These are phyloP conservation scores for Pelobates fuscus DNA, from an alignment of 2,113 vertebrate genomes.

Conservation along the genomic window DNA sequence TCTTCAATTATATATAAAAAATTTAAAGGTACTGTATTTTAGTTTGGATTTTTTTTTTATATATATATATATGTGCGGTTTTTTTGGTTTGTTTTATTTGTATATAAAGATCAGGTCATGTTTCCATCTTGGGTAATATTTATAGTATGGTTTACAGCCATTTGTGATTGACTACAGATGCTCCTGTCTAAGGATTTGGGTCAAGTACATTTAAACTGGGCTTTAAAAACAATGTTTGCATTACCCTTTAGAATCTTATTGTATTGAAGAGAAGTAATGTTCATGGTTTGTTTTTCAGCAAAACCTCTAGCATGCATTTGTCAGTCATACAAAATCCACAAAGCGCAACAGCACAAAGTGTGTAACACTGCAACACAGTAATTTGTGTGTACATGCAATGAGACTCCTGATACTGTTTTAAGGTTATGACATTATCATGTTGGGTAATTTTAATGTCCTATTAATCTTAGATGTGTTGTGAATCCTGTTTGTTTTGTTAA, in stretches of 20 bases:
- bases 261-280: slow-evolving; percentile 26
- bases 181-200: neutral
- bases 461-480: slow-evolving; percentile 25
- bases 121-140: slow-evolving; percentile 54
- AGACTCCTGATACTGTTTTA: slow-evolving; percentile 14
- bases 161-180: neutral
- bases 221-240: neutral
- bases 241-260: neutral
- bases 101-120: slow-evolving; percentile 58
- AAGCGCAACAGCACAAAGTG: slow-evolving; percentile 17
- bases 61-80: no score
- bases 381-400: neutral
- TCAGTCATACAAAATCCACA: slow-evolving; percentile 19
- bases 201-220: neutral
- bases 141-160: slow-evolving; percentile 48
- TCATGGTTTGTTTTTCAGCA: slow-evolving; percentile 3
- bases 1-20: slow-evolving; percentile 73
- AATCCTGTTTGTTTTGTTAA: no score
- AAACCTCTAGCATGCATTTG: slow-evolving; percentile 27
- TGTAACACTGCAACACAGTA: slow-evolving; percentile 13
- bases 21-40: slow-evolving; percentile 75
- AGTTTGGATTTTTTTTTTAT: slow-evolving; percentile 67
- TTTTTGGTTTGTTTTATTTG: slow-evolving; percentile 51
- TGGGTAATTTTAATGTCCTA: slow-evolving; percentile 22
- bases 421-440: neutral